A percentile compares a stretch with the other conserved stretches of the same genome.
phyloP scores from a whole-genome alignment of 2,113 vertebrate species.

The Pseudopipra pipra region DNA sequence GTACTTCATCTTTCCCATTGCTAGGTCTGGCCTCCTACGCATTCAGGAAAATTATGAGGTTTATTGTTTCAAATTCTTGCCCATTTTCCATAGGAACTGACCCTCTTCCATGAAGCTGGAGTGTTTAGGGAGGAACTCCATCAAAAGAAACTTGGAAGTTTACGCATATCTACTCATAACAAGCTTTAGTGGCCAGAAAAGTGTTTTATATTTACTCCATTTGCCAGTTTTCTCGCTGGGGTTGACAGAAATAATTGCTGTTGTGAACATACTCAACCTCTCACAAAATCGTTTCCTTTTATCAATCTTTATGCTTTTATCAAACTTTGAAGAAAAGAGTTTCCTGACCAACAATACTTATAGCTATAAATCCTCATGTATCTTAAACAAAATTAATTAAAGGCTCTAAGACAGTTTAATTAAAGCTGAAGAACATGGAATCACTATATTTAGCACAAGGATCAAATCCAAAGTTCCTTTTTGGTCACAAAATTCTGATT shows the following conservation, averaged over 20 bases:
- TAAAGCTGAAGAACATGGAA: neutral
- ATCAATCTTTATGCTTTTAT: neutral
- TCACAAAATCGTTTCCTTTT: neutral
- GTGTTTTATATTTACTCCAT: neutral
- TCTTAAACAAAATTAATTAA: neutral
- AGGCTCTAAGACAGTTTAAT: neutral
- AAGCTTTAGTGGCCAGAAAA: neutral
- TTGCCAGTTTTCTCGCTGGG: slow-evolving; percentile 8
- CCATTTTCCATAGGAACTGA: slow-evolving; percentile 6
- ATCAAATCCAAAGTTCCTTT: neutral
- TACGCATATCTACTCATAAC: neutral
- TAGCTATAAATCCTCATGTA: neutral
- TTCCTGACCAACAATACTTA: neutral
- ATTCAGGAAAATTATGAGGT: neutral
- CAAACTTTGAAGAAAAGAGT: neutral
- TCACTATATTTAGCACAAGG: neutral
- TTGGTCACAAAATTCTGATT: neutral
- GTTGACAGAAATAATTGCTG: neutral
- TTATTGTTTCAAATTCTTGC: neutral
- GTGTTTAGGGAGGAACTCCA: neutral
- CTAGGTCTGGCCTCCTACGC: neutral
- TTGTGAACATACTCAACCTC: neutral
- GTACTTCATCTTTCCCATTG: neutral
- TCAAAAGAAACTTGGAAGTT: slow-evolving; percentile 13
- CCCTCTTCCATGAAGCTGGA: neutral